Evolutionary conservation across 2,113 vertebrate genomes (phyloP).

Genomic region (Dipodomys stephensi): DNA sequence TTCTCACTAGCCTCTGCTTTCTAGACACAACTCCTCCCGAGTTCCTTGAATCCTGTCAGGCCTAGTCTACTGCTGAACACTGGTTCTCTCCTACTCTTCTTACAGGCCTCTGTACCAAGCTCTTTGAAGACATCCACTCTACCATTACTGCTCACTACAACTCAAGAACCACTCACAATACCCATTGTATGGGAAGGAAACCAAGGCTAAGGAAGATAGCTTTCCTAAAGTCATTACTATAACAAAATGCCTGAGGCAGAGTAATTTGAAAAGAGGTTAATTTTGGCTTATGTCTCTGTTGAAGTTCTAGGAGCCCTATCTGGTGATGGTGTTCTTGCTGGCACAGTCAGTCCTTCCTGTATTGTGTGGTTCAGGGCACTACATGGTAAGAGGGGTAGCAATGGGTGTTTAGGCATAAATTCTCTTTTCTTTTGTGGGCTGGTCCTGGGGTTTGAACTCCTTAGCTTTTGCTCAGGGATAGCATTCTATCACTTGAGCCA

Average conservation of each 20-base stretch:
- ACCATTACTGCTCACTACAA: not conserved
- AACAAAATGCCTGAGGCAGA: not conserved
- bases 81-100: not conserved
- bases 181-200: not conserved
- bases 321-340: not conserved
- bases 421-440: too few relatives aligned
- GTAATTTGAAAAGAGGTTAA: not conserved
- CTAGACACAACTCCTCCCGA: not conserved
- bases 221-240: not conserved
- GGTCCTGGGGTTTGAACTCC: too few relatives aligned
- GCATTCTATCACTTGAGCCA: too few relatives aligned
- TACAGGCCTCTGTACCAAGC: fast-evolving
- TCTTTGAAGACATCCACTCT: not conserved
- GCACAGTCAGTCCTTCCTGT: not conserved
- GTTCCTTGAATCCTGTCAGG: not conserved
- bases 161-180: not conserved
- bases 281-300: not conserved
- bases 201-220: not conserved
- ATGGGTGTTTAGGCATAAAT: too few relatives aligned
- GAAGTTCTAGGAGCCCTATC: not conserved
- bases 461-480: too few relatives aligned
- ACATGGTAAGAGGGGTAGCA: not conserved
- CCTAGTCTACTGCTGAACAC: not conserved
- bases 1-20: not conserved
- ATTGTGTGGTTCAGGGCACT: too few relatives aligned